Evolutionary conservation across 2,888 invertebrate species (phyloP).

Genomic region (Stomorhina lunata): DNA sequence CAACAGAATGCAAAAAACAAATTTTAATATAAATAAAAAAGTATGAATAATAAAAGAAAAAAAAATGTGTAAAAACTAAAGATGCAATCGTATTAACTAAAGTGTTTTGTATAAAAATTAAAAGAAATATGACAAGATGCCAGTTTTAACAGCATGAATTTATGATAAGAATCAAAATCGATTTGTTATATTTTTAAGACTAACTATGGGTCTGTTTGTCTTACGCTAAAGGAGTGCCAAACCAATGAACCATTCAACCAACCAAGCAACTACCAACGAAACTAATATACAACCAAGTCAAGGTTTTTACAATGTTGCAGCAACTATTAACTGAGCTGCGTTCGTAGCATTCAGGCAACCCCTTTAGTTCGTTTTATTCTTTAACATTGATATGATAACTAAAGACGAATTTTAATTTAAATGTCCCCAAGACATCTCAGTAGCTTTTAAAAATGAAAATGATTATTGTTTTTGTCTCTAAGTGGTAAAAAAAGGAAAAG

Average conservation of each 20-base stretch:
- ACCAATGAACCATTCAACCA: constrained; percentile 23
- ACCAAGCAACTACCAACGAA: too few relatives aligned
- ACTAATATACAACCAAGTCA: constrained; percentile 58
- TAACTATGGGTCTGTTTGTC: not conserved
- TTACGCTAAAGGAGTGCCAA: constrained; percentile 58
- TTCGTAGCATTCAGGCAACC: too few relatives aligned
- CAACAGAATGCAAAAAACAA: not conserved
- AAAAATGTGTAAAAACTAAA: not conserved
- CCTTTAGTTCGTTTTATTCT: too few relatives aligned
- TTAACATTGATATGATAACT: too few relatives aligned
- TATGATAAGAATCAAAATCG: constrained; percentile 74
- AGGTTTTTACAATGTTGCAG: constrained; percentile 41
- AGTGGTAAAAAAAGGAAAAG: not conserved
- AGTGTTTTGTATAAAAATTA: constrained; percentile 51
- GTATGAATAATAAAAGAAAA: constrained; percentile 7
- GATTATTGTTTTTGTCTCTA: not conserved
- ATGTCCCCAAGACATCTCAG: constrained; percentile 32
- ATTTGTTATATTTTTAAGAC: constrained; percentile 68
- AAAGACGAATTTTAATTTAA: constrained; percentile 33
- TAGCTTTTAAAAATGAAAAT: constrained; percentile 34
- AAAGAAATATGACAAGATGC: constrained; percentile 73
- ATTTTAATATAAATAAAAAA: constrained; percentile 13
- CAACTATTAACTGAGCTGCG: too few relatives aligned
- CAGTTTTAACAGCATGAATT: constrained; percentile 67
- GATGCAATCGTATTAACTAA: constrained; percentile 42